These are phyloP conservation scores for Agelastica alni DNA, from an alignment of 2,888 invertebrate species.

Conservation along the genomic window DNA sequence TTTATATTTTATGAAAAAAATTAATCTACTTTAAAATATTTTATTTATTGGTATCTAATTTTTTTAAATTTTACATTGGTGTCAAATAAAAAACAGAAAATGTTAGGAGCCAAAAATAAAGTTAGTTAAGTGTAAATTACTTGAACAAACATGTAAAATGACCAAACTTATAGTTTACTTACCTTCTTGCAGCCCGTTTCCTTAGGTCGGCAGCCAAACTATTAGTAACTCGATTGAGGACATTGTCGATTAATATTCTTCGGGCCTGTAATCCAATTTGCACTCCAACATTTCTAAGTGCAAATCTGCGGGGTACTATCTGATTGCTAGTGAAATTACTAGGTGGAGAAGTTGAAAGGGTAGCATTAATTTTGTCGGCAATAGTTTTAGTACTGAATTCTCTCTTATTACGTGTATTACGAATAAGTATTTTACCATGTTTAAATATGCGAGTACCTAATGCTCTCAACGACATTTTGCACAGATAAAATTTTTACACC, in stretches of 20 bases:
- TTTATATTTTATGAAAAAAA: no score
- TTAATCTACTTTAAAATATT: no score
- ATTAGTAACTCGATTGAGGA: constrained; percentile 70
- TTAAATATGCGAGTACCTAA: constrained; percentile 61
- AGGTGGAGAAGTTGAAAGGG: constrained; percentile 38
- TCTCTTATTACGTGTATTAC: constrained; percentile 60
- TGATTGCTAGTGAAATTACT: constrained; percentile 34
- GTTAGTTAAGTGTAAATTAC: no score
- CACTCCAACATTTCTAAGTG: constrained; percentile 57
- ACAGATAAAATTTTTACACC: constrained; percentile 10
- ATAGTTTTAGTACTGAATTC: constrained; percentile 58
- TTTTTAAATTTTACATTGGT: no score
- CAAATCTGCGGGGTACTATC: constrained; percentile 46
- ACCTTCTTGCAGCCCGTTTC: constrained; percentile 65
- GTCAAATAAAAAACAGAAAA: no score
- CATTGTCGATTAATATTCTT: constrained; percentile 70
- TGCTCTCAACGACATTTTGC: constrained; percentile 63
- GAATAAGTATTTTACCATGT: constrained; percentile 65
- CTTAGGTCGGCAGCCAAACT: constrained; percentile 67
- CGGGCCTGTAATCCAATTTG: constrained; percentile 67
- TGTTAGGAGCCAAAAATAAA: no score
- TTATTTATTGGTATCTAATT: no score
- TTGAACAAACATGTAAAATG: no score
- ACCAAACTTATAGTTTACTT: no score
- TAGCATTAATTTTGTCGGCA: constrained; percentile 51